Evolutionary conservation across 1,140 invertebrate genomes (phyloP).

Genomic region (Drosophila nannoptera): DNA sequence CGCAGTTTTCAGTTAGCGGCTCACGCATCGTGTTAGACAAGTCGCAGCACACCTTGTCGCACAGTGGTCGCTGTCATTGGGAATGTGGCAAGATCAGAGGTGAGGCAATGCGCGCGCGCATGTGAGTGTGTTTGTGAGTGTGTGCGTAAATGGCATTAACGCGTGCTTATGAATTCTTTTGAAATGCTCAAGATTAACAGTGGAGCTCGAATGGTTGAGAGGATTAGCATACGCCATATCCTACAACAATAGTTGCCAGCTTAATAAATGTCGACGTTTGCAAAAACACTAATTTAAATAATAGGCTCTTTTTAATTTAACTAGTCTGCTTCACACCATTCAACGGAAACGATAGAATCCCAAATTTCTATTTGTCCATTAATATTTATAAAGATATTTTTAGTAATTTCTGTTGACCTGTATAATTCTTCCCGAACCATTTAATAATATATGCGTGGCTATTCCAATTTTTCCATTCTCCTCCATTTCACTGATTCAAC

Average conservation of each 20-base stretch:
- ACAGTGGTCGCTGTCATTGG: slow-evolving; percentile 26
- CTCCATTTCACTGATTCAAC: not conserved
- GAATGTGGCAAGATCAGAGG: slow-evolving; percentile 42
- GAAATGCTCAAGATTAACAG: slow-evolving; percentile 45
- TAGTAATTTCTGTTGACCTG: not conserved
- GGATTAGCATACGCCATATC: slow-evolving; percentile 6
- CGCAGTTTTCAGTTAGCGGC: not conserved
- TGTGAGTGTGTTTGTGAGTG: not conserved
- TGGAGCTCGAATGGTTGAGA: slow-evolving; percentile 13
- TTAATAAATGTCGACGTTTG: slow-evolving; percentile 3
- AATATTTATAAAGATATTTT: not conserved
- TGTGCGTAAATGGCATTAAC: slow-evolving; percentile 46
- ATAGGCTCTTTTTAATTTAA: not conserved
- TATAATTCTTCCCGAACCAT: not conserved
- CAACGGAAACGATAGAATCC: not conserved
- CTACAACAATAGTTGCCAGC: not conserved
- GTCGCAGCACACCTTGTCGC: not conserved
- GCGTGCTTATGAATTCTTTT: slow-evolving; percentile 72
- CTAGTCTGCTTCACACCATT: not conserved
- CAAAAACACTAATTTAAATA: not conserved
- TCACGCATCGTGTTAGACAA: slow-evolving; percentile 11
- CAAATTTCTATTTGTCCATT: not conserved
- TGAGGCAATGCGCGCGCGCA: not conserved
- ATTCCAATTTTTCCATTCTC: not conserved
- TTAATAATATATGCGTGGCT: not conserved